These are phyloP conservation scores for Cephus cinctus DNA, from an alignment of 1,140 invertebrate species.

Conservation along the genomic window DNA sequence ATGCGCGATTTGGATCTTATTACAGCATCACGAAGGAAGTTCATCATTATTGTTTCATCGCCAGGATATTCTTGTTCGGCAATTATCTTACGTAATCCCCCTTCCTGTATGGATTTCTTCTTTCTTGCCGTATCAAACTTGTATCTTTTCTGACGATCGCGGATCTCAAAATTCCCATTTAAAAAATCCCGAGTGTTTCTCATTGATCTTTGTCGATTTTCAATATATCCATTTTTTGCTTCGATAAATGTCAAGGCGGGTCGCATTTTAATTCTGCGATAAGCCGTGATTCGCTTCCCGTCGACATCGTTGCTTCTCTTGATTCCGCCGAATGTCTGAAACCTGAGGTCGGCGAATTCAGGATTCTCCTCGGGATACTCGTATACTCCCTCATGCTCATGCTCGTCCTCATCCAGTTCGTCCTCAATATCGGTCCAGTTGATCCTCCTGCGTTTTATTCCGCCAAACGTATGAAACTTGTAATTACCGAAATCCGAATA, in stretches of 20 bases:
- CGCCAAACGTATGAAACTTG: conserved; percentile 42
- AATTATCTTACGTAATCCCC: neutral
- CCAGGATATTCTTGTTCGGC: neutral
- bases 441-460: conserved; percentile 23
- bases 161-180: conserved; percentile 1
- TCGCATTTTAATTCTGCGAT: conserved; percentile 16
- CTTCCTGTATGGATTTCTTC: neutral
- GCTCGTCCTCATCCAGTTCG: conserved; percentile 15
- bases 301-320: conserved; percentile 22
- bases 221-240: neutral
- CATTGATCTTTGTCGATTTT: neutral
- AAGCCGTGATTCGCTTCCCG: conserved; percentile 10
- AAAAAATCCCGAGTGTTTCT: neutral
- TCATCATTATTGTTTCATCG: conserved; percentile 13
- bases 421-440: conserved; percentile 1
- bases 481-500: conserved; percentile 25
- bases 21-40: conserved; percentile 17
- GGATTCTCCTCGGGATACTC: neutral
- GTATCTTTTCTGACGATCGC: neutral
- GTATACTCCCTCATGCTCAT: neutral
- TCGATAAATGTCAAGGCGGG: conserved; percentile 2
- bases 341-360: conserved; percentile 26
- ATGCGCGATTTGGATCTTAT: conserved; percentile 14
- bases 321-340: conserved; percentile 40
- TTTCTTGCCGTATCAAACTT: conserved; percentile 3